Base-by-base conservation (phyloP, 2,888 invertebrate species). In the Nomada ruficornis region DNA sequence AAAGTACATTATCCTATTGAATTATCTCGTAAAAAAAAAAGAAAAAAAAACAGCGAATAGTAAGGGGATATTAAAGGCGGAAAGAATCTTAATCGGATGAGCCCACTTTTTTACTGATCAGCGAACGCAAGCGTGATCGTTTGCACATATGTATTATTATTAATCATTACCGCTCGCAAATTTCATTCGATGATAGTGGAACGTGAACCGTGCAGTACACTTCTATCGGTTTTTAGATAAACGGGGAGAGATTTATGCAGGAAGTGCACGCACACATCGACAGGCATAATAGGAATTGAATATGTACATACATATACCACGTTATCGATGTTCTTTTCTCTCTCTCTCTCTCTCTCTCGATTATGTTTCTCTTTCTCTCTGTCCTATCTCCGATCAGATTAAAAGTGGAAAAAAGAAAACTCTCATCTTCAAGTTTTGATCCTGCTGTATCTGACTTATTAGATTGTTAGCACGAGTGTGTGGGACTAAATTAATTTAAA, bases 401-500 rank as follows among this genome's bases (percentile, higher is more conserved):
- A 87, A 88, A 86, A 82, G 83, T 78, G 85, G 78, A 70, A 15
- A 15, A 47, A 47, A 47, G 11, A 3, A 2, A 7, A 36, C 55
- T 77, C 13, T 52, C 44, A 23, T 78, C 20, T 80, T 84, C 81
- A 26, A 18, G 82, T 89, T 90, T 88, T 88, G 87, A 86, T 88
- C 81, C 88, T 74, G 86, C 26, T 18, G 86, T 86, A 84, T 86
- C 88, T 84, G 71, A 86, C 83, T 88, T 36, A 13, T 64, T 91
- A 90, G 90, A 86, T 84, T 88, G 86, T 90, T 92, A 92, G 90
- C 85, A 85, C 88, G 90, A 90, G 91, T 92, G 91, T 88, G 89
- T 89, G 93, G 90, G 91, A 92, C 90, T 92, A 91, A 93, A 91
- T 89, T 90, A 87, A 90, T 87, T 89, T 89, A 84, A 86, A 88